phyloP scores from a whole-genome alignment of 1,140 invertebrate genomes.

The Drosophila sp. region DNA sequence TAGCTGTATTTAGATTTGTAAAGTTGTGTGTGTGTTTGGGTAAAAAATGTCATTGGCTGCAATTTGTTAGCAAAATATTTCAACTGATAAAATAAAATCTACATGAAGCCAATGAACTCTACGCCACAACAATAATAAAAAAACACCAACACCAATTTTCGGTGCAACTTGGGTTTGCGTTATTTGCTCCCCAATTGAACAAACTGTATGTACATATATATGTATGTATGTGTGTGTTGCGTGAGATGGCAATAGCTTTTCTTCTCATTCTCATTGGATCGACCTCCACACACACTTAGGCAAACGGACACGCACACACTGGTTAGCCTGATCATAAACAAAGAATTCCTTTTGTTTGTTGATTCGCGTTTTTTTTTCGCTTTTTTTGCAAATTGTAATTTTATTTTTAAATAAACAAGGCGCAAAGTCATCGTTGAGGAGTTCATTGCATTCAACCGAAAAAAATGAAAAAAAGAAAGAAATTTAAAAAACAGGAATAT shows the following conservation, averaged over 20 bases:
- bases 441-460: slow-evolving; percentile 70
- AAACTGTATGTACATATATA: slow-evolving; percentile 23
- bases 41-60: slow-evolving; percentile 77
- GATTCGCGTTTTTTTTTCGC: slow-evolving; percentile 45
- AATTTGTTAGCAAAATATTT: slow-evolving; percentile 82
- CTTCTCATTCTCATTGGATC: background rate
- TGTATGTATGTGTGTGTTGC: slow-evolving; percentile 11
- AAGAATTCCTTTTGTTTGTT: slow-evolving; percentile 78
- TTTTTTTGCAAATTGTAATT: slow-evolving; percentile 61
- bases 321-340: slow-evolving; percentile 72
- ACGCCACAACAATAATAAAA: slow-evolving; percentile 30
- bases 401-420: slow-evolving; percentile 77
- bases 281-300: slow-evolving; percentile 5
- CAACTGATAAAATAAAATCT: slow-evolving; percentile 79
- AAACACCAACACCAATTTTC: slow-evolving; percentile 33
- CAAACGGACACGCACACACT: slow-evolving; percentile 38
- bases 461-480: slow-evolving; percentile 44
- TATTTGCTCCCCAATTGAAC: slow-evolving; percentile 67
- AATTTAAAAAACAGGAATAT: slow-evolving; percentile 36
- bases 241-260: slow-evolving; percentile 23
- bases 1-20: background rate
- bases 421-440: slow-evolving; percentile 53
- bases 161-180: slow-evolving; percentile 37
- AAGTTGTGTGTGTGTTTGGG: slow-evolving; percentile 35
- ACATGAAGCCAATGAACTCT: slow-evolving; percentile 69